These are phyloP conservation scores for Athrips mouffetella DNA, from an alignment of 2,888 invertebrate genomes.

Conservation along the genomic window DNA sequence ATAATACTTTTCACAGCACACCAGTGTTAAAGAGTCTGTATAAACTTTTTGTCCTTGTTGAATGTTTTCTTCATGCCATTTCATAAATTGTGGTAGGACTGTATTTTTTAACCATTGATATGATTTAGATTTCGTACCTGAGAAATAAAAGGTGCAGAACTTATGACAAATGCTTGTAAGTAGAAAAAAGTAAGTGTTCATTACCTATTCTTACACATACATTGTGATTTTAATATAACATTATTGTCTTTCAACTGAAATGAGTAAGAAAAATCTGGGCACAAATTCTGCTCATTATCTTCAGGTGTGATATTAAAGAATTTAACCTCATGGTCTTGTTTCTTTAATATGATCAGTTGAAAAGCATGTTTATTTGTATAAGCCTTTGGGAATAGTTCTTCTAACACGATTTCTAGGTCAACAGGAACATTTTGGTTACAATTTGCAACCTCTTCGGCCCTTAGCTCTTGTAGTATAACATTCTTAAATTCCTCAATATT, in stretches of 20 bases:
- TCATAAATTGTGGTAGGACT: constrained; percentile 79
- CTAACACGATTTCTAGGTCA: constrained; percentile 44
- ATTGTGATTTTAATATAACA: constrained; percentile 47
- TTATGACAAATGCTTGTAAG: neutral
- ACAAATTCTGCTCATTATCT: constrained; percentile 49
- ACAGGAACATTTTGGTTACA: constrained; percentile 17
- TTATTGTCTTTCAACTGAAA: constrained; percentile 53
- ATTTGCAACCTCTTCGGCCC: constrained; percentile 4
- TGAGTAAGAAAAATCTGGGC: constrained; percentile 71
- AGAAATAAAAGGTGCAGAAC: constrained; percentile 23
- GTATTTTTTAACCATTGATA: constrained; percentile 75
- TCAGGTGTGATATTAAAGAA: constrained; percentile 69
- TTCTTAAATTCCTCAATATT: constrained; percentile 24
- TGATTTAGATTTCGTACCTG: constrained; percentile 45
- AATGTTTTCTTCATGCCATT: constrained; percentile 77
- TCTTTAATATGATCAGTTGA: constrained; percentile 61
- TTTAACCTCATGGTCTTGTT: constrained; percentile 45
- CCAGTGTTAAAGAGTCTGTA: constrained; percentile 80
- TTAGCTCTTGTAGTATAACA: constrained; percentile 17
- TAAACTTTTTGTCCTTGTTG: constrained; percentile 35
- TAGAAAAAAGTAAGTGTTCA: neutral
- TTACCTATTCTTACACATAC: constrained; percentile 3
- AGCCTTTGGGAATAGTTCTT: constrained; percentile 59
- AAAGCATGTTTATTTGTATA: constrained; percentile 49
- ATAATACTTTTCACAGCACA: constrained; percentile 84